Conservation (phyloP, 2,888 invertebrate genomes). For the Pachycephus smyrnensis region DNA sequence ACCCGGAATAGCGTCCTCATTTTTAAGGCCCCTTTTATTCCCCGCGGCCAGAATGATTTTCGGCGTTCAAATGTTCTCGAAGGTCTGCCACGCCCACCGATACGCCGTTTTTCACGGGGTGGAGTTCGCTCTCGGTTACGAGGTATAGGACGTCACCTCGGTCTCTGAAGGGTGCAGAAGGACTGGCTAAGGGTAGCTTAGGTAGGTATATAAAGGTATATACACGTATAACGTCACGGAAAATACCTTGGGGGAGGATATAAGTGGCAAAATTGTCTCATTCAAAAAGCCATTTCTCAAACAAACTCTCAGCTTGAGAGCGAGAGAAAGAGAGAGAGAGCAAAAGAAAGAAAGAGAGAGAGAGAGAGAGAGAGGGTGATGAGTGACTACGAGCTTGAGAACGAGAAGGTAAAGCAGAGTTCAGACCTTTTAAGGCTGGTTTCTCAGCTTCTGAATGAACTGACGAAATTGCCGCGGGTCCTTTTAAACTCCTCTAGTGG, state of each 20-base stretch:
- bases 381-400: background rate
- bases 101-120: constrained; percentile 3
- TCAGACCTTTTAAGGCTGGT: too few species aligned
- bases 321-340: background rate
- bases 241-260: background rate
- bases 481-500: too few species aligned
- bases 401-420: too few species aligned
- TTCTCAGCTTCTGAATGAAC: background rate
- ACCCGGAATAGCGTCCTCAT: constrained; percentile 1
- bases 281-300: constrained; percentile 24
- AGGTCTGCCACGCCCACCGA: constrained; percentile 3
- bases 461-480: constrained; percentile 1
- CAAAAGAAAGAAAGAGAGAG: too few species aligned
- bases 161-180: too few species aligned
- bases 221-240: too few species aligned
- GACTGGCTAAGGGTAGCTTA: too few species aligned
- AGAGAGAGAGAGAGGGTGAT: constrained; percentile 10
- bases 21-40: background rate
- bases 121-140: background rate
- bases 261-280: constrained; percentile 7
- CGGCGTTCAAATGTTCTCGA: background rate
- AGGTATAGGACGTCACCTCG: too few species aligned
- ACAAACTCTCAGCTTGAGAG: constrained; percentile 24
- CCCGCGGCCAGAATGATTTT: background rate
- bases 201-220: too few species aligned